Base-by-base conservation (phyloP, 1,140 invertebrate species). In the Meloidogyne exigua region DNA sequence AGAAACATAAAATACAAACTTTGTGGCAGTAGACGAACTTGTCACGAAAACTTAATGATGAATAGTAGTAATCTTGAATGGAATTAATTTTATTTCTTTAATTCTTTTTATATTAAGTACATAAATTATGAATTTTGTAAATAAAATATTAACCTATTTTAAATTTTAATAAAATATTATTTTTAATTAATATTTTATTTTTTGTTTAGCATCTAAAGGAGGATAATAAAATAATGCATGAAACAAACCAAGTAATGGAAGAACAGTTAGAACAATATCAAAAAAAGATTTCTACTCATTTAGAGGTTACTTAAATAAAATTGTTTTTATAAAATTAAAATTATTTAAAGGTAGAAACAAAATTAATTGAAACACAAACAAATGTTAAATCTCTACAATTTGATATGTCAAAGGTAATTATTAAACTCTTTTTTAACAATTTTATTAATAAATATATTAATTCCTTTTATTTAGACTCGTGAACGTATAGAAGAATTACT, bases 301-400 rank as follows among this genome's bases (percentile, higher is more conserved):
- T 79, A 21, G 77, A 79, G 21, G 72, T 65, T n/a, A 3, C 7
- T 12, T 63, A 26, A 26, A 28, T 13, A 28, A 71, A 69, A 12
- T 69, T 21, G 2, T 15, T 13, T 44, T 36, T 57, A 49, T 18
- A 18, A 64, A 62, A 26, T 28, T 12, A 13, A 63, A 72, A 44
- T 28, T n/a, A 72, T 66, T 23, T 23, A 62, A 15, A 73, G 72
- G 21, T 80, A 21, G 77, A 79, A 64, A 80, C 32, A 25, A 79
- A 80, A 72, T 63, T 79, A 44, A 79, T 79, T n/a, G 76, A 80
- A 25, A 26, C 77, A 36, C 77, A 79, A 63, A 78, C 79, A n/a
- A 79, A 81, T 67, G 66, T 71, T 28, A 79, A 79, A 32, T 69
- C 76, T 1, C 78, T 79, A 15, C 77, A 79, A 32, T 68, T 80